Conservation (phyloP, 1,140 invertebrate species). For the Acromyrmex charruanus region DNA sequence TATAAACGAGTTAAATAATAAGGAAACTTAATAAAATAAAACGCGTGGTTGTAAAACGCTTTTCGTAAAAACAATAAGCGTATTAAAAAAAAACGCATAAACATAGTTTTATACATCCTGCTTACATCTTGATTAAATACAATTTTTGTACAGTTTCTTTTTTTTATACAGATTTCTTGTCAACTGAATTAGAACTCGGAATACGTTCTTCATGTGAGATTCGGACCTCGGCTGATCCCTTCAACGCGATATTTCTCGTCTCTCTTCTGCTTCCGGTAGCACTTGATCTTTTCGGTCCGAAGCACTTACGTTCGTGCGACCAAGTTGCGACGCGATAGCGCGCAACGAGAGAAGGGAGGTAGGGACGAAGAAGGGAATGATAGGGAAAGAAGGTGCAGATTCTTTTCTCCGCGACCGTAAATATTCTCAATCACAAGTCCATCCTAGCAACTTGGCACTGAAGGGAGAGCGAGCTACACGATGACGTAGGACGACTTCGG, state of each 20-base stretch:
- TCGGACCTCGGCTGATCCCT: not conserved
- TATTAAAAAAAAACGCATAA: constrained; percentile 10
- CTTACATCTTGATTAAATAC: constrained; percentile 29
- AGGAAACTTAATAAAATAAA: constrained; percentile 21
- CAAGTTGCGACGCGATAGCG: constrained; percentile 36
- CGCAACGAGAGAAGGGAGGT: not conserved
- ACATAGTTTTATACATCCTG: constrained; percentile 22
- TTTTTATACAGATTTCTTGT: constrained; percentile 17
- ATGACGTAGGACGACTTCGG: constrained; percentile 68
- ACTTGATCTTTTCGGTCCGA: constrained; percentile 22
- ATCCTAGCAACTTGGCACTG: constrained; percentile 73
- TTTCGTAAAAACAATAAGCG: not conserved
- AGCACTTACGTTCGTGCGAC: constrained; percentile 37
- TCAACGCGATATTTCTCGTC: constrained; percentile 13
- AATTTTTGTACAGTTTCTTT: constrained; percentile 33
- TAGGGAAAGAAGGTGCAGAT: not conserved
- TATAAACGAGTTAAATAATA: not conserved
- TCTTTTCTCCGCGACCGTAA: constrained; percentile 35
- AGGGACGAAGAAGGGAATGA: too few relatives aligned
- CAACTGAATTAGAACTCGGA: not conserved
- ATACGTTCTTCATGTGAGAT: constrained; percentile 6
- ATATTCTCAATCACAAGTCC: constrained; percentile 60
- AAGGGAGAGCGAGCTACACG: constrained; percentile 65
- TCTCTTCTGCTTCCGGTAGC: constrained; percentile 31
- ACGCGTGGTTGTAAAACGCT: not conserved